phyloP scores from a whole-genome alignment of 2,113 vertebrate species.

The rat (Rattus norvegicus) region GRCr8 NC_086019.1:155780001-155780500 shows the following conservation, averaged over 20 bases:
- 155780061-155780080: neutral
- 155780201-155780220: neutral
- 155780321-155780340: neutral
- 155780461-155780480: no score
- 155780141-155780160: neutral
- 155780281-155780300: neutral
- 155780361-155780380: neutral
- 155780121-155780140: neutral
- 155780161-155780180: neutral
- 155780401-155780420: neutral
- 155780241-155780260: neutral
- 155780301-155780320: no score
- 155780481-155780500: neutral
- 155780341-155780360: neutral
- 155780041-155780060: neutral
- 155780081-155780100: neutral
- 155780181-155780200: neutral
- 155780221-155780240: neutral
- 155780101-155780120: neutral
- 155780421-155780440: neutral
- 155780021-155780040: neutral
- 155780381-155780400: neutral
- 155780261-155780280: neutral
- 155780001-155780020: neutral
- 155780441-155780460: neutral